Percentiles rank a stretch among this genome's conserved stretches.
These are phyloP conservation scores for Ephialtes manifestator DNA, from an alignment of 2,888 invertebrate genomes.

Conservation along the genomic window DNA sequence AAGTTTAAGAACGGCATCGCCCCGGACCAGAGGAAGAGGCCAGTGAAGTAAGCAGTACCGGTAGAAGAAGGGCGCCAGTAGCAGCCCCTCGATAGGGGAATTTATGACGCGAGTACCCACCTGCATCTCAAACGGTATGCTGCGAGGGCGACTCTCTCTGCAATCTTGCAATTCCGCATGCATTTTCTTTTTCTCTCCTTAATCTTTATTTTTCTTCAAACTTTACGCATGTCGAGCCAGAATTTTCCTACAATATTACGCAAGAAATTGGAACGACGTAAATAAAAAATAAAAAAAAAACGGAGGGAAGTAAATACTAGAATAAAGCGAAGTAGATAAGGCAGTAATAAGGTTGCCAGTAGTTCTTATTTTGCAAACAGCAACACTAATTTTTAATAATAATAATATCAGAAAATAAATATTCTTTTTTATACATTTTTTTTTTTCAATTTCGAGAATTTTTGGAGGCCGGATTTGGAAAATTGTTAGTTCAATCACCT, in stretches of 20 bases:
- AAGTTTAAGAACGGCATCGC: slow-evolving; percentile 82
- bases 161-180: slow-evolving; percentile 47
- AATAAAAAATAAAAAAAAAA: no score
- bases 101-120: slow-evolving; percentile 81
- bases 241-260: slow-evolving; percentile 22
- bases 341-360: slow-evolving; percentile 37
- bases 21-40: slow-evolving; percentile 71
- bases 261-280: slow-evolving; percentile 14
- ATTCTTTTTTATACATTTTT: no score
- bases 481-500: no score
- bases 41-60: slow-evolving; percentile 28
- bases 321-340: slow-evolving; percentile 62
- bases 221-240: slow-evolving; percentile 27
- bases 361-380: slow-evolving; percentile 39
- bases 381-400: no score
- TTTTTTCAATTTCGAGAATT: no score
- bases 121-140: slow-evolving; percentile 75
- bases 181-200: slow-evolving; percentile 34
- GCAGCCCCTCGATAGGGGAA: slow-evolving; percentile 77
- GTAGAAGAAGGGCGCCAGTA: not conserved
- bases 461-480: no score
- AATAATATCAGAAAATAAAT: no score
- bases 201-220: slow-evolving; percentile 44
- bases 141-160: slow-evolving; percentile 46
- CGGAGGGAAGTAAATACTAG: slow-evolving; percentile 51